phyloP scores from a whole-genome alignment of 23 tunicate genomes.

The Trididemnum nubilum region DNA sequence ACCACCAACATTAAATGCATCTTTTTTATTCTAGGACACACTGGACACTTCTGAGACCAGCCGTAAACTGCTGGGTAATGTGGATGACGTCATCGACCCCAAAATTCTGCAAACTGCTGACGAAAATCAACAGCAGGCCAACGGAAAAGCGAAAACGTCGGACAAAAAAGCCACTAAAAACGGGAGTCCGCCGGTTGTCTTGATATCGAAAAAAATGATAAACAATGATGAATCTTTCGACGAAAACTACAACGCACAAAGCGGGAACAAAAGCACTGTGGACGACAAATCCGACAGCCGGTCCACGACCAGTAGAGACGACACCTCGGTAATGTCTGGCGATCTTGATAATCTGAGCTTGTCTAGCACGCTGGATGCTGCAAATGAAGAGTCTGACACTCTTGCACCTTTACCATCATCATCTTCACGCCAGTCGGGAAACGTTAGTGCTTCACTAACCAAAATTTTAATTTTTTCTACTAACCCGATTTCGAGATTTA shows the following conservation, averaged over 20 bases:
- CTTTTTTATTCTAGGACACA: not conserved
- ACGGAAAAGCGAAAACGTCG: too few relatives aligned
- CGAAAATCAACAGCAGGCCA: too few relatives aligned
- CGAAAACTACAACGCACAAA: not conserved
- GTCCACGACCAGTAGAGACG: not conserved
- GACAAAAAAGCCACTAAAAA: too few relatives aligned
- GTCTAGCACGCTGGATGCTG: not conserved
- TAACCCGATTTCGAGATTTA: too few relatives aligned
- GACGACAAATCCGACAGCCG: not conserved
- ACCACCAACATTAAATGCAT: not conserved
- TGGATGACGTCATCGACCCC: too few relatives aligned
- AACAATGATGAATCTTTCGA: not conserved
- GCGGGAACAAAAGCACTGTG: not conserved
- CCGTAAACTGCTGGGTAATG: not conserved
- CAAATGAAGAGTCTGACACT: slow-evolving; percentile 42
- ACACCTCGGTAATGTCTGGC: not conserved
- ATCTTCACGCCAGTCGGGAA: not conserved
- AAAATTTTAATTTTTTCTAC: too few relatives aligned
- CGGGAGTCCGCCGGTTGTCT: not conserved
- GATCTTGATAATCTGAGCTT: not conserved
- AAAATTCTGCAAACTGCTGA: too few relatives aligned
- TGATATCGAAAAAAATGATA: not conserved
- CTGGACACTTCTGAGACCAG: slow-evolving; percentile 22
- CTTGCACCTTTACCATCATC: slow-evolving; percentile 29
- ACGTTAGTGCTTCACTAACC: not conserved